Conservation (phyloP, 92 coral and sea anemone genomes). For the Plumapathes pennacea region DNA sequence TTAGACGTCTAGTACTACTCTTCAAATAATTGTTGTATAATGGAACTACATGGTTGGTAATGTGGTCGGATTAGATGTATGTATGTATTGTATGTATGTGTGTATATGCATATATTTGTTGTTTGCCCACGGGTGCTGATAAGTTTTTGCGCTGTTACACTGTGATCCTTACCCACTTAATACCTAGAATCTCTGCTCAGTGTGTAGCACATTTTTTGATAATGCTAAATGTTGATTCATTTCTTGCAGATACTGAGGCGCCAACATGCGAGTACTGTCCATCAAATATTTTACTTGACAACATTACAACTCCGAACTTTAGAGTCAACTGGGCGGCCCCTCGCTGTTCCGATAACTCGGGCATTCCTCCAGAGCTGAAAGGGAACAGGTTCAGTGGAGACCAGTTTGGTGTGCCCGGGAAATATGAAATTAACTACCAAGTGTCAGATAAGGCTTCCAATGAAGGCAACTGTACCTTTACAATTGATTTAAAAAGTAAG, state of each 20-base stretch:
- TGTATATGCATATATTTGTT: too few species aligned
- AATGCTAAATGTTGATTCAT: too few species aligned
- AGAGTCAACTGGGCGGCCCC: constrained; percentile 63
- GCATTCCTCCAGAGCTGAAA: constrained; percentile 26
- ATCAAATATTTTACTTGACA: constrained; percentile 18
- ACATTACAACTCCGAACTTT: background rate
- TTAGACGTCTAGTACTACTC: too few species aligned
- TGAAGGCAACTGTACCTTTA: constrained; percentile 47
- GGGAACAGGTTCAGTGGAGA: constrained; percentile 33
- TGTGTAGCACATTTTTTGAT: too few species aligned
- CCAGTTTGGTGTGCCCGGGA: constrained; percentile 32
- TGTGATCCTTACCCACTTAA: too few species aligned
- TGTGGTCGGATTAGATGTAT: too few species aligned
- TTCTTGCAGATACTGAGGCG: constrained; percentile 60
- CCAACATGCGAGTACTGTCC: constrained; percentile 67
- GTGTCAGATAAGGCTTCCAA: constrained; percentile 5
- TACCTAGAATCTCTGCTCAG: too few species aligned
- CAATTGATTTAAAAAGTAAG: constrained; percentile 41
- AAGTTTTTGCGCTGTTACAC: too few species aligned
- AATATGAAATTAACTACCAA: constrained; percentile 4
- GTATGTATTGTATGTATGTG: too few species aligned
- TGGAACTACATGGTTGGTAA: too few species aligned
- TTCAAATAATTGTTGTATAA: too few species aligned
- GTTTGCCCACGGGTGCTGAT: too few species aligned
- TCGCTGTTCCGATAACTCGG: constrained; percentile 71